Percentiles rank a stretch among this genome's conserved stretches.
These are phyloP conservation scores for Apeira syringaria DNA, from an alignment of 2,888 invertebrate species.

Conservation along the genomic window DNA sequence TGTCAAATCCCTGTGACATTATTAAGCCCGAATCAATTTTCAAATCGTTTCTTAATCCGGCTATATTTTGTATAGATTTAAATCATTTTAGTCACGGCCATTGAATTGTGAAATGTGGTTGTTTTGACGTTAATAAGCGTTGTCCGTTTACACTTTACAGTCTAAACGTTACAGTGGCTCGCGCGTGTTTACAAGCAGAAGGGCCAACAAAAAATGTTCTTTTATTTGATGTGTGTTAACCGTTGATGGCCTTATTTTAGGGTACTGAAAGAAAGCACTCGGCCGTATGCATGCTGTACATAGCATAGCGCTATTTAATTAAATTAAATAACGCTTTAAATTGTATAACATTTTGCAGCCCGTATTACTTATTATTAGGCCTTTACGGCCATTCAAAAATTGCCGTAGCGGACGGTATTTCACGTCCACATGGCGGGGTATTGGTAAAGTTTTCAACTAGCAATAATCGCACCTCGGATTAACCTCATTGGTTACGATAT, in stretches of 20 bases:
- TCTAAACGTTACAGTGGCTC: too few relatives aligned
- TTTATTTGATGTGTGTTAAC: too few relatives aligned
- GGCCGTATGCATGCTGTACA: too few relatives aligned
- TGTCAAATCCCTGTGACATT: slow-evolving; percentile 68
- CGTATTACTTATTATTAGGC: slow-evolving; percentile 43
- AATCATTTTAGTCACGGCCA: slow-evolving; percentile 65
- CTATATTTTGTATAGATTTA: slow-evolving; percentile 50
- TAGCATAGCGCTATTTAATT: too few relatives aligned
- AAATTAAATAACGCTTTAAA: too few relatives aligned
- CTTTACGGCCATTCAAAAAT: slow-evolving; percentile 89
- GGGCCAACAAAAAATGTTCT: too few relatives aligned
- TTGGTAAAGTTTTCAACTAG: slow-evolving; percentile 97
- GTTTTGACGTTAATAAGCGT: slow-evolving; percentile 24
- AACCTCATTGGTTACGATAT: slow-evolving; percentile 96
- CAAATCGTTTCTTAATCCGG: slow-evolving; percentile 47
- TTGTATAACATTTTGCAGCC: too few relatives aligned
- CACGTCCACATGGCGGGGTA: slow-evolving; percentile 94
- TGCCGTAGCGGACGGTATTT: slow-evolving; percentile 93
- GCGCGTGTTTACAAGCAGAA: too few relatives aligned
- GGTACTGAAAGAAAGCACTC: too few relatives aligned
- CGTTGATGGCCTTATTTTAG: too few relatives aligned
- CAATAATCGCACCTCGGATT: slow-evolving; percentile 95
- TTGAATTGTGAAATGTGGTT: slow-evolving; percentile 41
- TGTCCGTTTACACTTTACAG: too few relatives aligned
- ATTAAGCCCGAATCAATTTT: slow-evolving; percentile 53